Base-by-base conservation (phyloP, 2,113 vertebrate species). In the Patagioenas fasciata region DNA sequence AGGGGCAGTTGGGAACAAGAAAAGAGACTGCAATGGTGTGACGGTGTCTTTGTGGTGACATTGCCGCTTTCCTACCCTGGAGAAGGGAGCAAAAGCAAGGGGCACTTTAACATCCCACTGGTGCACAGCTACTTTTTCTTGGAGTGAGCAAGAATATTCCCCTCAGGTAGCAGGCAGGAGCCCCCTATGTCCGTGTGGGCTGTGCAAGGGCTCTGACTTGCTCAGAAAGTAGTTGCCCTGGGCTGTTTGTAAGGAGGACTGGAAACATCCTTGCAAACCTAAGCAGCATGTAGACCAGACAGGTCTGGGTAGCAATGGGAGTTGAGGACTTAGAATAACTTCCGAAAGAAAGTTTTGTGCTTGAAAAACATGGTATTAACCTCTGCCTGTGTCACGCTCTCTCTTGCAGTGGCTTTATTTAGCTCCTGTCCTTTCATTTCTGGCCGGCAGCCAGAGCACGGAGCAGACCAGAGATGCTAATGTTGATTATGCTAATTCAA, bases 401-500 rank as follows among this genome's bases (percentile, higher is more conserved):
- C 38, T 62, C 70, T 88, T 40, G 34, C 77, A 25, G 44, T 7
- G 26, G 69, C 29, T 89, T 85, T 86, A n/a, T 79, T 95, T 88
- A 93, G 57, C 36, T 95, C 40, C 54, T 11, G 10, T 92, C 57
- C 44, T 61, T 64, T 85, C 8, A 15, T n/a, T 81, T 58, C 57
- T 92, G 95, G 77, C 91, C 42, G 65, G 36, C 0, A 0, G 73
- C 92, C 93, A 95, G 86, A 31, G 61, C 61, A 50, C 3, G 0
- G 40, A 91, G 50, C 72, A 92, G 83, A 48, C 36, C 70, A 86
- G 85, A 69, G 44, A 93, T 81, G 5, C 72, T 85, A 40, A 82
- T 58, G 70, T 51, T 79, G 61, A 85, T 84, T 84, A 65, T 50
- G 31, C 66, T 89, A 86, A 96, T 92, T 95, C 79, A 94, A 81